These are phyloP conservation scores for Eucriotettix oculatus DNA, from an alignment of 2,888 invertebrate genomes.

Conservation along the genomic window DNA sequence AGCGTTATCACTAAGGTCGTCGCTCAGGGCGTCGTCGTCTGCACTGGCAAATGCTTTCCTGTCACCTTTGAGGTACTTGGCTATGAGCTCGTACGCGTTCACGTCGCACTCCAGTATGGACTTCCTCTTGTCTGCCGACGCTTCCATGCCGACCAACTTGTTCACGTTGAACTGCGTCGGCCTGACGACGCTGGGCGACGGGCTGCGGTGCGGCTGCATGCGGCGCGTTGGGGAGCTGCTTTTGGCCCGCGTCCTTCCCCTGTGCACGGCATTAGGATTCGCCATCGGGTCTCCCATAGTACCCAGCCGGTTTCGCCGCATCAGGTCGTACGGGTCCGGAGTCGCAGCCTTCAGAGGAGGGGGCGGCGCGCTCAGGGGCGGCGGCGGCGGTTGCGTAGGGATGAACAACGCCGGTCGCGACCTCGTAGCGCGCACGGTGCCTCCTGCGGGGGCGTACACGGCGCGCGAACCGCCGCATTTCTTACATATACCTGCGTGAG, in stretches of 20 bases:
- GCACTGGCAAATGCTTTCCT: constrained; percentile 20
- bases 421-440: constrained; percentile 11
- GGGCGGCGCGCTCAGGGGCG: constrained; percentile 7
- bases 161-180: background rate
- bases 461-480: constrained; percentile 64
- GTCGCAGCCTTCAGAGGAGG: constrained; percentile 24
- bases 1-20: constrained; percentile 27
- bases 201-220: constrained; percentile 1
- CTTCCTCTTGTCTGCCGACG: constrained; percentile 26
- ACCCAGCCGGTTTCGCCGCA: constrained; percentile 54
- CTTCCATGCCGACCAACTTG: constrained; percentile 20
- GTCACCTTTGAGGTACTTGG: constrained; percentile 25
- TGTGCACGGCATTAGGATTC: background rate
- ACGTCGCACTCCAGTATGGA: constrained; percentile 72
- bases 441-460: constrained; percentile 16
- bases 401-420: constrained; percentile 46
- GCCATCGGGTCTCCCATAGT: constrained; percentile 1
- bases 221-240: constrained; percentile 25
- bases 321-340: constrained; percentile 63
- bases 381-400: constrained; percentile 13
- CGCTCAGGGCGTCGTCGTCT: constrained; percentile 35
- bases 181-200: constrained; percentile 3
- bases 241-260: constrained; percentile 19
- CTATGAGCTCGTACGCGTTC: constrained; percentile 67
- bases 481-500: constrained; percentile 48